Evolutionary conservation across 2,797 vertebrate species (phyloP).

Genomic region (Natrix natrix): DNA sequence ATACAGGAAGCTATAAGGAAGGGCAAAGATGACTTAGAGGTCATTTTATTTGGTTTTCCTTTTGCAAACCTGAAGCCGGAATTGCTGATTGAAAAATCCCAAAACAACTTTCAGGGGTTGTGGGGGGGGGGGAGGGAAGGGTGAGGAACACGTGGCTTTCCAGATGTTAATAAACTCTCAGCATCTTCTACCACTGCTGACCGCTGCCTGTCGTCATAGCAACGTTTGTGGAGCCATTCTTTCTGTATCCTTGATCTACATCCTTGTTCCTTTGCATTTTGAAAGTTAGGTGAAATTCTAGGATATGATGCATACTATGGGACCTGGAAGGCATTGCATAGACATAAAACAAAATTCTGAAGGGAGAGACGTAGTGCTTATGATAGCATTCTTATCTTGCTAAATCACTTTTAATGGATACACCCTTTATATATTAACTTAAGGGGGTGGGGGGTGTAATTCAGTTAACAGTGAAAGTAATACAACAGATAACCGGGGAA

Average conservation of each 20-base stretch:
- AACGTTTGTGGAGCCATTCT: neutral
- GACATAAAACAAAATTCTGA: neutral
- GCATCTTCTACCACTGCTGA: neutral
- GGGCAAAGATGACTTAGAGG: neutral
- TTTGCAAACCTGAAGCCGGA: neutral
- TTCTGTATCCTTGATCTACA: neutral
- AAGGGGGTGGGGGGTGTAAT: neutral
- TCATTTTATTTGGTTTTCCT: neutral
- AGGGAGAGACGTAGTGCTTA: neutral
- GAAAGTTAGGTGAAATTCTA: neutral
- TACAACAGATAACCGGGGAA: neutral
- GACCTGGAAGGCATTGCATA: neutral
- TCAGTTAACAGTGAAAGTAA: slow-evolving; percentile 6
- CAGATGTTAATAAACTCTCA: neutral
- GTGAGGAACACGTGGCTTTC: neutral
- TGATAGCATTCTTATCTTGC: neutral
- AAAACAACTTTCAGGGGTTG: neutral
- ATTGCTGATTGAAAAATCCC: neutral
- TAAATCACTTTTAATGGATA: slow-evolving; percentile 11
- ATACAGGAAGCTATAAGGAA: neutral
- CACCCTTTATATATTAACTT: slow-evolving; percentile 7
- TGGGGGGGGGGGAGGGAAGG: neutral
- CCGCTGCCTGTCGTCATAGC: neutral
- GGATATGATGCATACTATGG: neutral
- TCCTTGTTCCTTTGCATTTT: neutral